phyloP scores from a whole-genome alignment of 2,888 invertebrate genomes.

The Drosophila siamana region DNA sequence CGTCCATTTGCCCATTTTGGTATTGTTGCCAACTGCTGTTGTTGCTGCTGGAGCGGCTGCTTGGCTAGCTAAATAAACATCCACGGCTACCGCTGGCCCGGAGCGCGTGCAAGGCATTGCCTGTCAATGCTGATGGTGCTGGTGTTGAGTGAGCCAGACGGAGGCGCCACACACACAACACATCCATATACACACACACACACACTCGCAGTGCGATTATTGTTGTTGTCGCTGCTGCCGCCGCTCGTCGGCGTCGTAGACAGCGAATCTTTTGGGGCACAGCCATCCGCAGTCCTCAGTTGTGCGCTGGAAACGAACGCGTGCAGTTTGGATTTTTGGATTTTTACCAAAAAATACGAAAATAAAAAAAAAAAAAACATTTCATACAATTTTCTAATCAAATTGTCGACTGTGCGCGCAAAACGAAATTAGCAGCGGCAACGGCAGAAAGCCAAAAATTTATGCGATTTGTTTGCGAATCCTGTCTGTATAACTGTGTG shows the following conservation, averaged over 20 bases:
- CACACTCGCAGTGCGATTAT: conserved; percentile 25
- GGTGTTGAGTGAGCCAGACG: conserved; percentile 29
- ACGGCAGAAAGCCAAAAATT: conserved; percentile 16
- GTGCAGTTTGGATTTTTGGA: conserved; percentile 73
- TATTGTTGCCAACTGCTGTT: conserved; percentile 31
- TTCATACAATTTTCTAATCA: conserved; percentile 18
- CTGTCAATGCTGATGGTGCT: conserved; percentile 36
- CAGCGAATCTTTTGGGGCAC: conserved; percentile 55
- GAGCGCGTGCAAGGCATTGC: conserved; percentile 34
- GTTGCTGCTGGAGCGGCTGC: conserved; percentile 37
- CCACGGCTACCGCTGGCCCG: conserved; percentile 40
- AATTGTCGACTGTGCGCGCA: conserved; percentile 16
- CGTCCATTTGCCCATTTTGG: conserved; percentile 42
- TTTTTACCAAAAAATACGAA: conserved; percentile 25
- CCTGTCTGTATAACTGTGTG: background rate
- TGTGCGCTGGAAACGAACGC: conserved; percentile 78
- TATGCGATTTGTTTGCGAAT: conserved; percentile 28
- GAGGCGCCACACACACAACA: conserved; percentile 10
- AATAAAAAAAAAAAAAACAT: conserved; percentile 15
- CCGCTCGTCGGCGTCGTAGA: conserved; percentile 38
- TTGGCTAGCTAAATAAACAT: conserved; percentile 42
- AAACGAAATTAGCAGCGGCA: conserved; percentile 16
- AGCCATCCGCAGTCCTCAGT: conserved; percentile 68
- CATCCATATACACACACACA: conserved; percentile 14
- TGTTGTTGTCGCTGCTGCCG: conserved; percentile 35